phyloP scores from a whole-genome alignment of 2,888 invertebrate genomes.

The Cryptops parisi region DNA sequence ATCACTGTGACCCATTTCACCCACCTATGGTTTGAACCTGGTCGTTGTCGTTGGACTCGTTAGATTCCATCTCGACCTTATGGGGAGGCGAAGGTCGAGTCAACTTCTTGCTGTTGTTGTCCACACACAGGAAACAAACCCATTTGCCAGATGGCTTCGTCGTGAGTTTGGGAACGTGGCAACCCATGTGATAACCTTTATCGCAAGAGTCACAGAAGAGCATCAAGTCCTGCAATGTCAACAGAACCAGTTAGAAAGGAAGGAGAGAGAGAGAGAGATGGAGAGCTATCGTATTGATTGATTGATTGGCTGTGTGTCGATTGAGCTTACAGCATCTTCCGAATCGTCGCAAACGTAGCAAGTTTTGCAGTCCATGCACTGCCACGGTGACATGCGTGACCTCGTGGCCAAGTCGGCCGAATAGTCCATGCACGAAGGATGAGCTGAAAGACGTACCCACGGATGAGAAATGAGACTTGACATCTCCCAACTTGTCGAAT shows the following conservation, averaged over 20 bases:
- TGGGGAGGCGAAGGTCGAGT: too few relatives aligned
- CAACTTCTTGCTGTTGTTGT: too few relatives aligned
- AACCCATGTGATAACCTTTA: constrained; percentile 66
- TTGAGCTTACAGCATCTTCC: constrained; percentile 32
- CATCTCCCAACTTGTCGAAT: neutral
- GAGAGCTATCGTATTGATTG: neutral
- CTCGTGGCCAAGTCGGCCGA: constrained; percentile 31
- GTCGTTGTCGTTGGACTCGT: neutral
- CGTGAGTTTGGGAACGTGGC: constrained; percentile 49
- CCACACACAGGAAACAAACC: constrained; percentile 21
- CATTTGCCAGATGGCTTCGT: constrained; percentile 32
- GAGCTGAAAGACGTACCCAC: too few relatives aligned
- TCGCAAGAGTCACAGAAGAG: constrained; percentile 70
- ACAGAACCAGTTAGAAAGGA: neutral
- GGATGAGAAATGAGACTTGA: too few relatives aligned
- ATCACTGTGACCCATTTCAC: neutral
- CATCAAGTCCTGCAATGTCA: constrained; percentile 45
- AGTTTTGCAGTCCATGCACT: constrained; percentile 77
- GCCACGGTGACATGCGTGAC: constrained; percentile 44
- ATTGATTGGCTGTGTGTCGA: neutral
- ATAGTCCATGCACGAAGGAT: constrained; percentile 39
- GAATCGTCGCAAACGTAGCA: constrained; percentile 66
- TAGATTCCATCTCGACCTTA: neutral
- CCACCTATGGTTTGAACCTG: constrained; percentile 1
- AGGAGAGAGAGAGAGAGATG: neutral